Evolutionary conservation across 2,888 invertebrate genomes (phyloP).

Genomic region (Bugulina stolonifera): DNA sequence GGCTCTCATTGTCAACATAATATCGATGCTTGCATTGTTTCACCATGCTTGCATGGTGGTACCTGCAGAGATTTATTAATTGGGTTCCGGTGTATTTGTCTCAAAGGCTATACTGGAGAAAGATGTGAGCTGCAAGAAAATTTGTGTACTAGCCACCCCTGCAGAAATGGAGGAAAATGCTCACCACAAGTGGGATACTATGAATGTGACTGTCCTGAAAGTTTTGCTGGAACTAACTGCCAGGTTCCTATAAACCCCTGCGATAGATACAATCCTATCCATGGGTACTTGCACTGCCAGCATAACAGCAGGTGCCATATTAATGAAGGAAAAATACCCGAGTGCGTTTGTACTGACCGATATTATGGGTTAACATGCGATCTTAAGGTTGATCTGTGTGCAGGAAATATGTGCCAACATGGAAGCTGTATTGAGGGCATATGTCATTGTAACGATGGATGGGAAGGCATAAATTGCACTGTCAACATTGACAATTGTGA

Average conservation of each 20-base stretch:
- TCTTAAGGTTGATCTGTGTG: not conserved
- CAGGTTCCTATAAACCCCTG: constrained; percentile 31
- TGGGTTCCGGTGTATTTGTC: constrained; percentile 21
- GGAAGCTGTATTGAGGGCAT: constrained; percentile 29
- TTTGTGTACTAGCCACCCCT: constrained; percentile 38
- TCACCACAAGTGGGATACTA: constrained; percentile 24
- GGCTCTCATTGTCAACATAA: constrained; percentile 7
- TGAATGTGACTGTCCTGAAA: constrained; percentile 31
- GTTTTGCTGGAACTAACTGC: constrained; percentile 26
- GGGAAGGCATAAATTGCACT: constrained; percentile 66
- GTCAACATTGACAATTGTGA: constrained; percentile 77
- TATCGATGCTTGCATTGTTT: not conserved
- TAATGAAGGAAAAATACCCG: not conserved
- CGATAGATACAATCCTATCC: not conserved
- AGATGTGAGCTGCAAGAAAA: constrained; percentile 34
- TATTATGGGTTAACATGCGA: constrained; percentile 7
- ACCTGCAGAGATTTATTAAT: not conserved
- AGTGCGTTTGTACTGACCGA: not conserved
- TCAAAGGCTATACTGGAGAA: not conserved
- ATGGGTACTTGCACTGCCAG: constrained; percentile 21
- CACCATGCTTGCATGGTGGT: constrained; percentile 25
- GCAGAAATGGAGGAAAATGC: constrained; percentile 38
- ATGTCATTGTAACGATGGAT: constrained; percentile 60
- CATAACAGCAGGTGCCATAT: constrained; percentile 7
- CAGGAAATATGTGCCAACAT: constrained; percentile 8